Percentiles rank a stretch among this genome's conserved stretches.
These are phyloP conservation scores for Phataginus tetradactyla DNA, from an alignment of 2,797 vertebrate species.

Conservation along the genomic window DNA sequence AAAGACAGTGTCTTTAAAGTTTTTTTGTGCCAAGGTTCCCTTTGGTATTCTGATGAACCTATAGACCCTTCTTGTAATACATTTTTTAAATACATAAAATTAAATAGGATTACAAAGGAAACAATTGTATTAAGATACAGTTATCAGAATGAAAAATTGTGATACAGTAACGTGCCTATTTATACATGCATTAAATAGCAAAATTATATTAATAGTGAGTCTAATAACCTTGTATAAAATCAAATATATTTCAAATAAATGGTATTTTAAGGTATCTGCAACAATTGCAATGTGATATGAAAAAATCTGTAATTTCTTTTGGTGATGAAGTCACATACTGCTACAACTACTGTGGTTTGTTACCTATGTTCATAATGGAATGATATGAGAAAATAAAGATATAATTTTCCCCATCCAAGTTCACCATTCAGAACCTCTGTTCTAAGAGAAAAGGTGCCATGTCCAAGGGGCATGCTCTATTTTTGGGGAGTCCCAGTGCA, in stretches of 20 bases:
- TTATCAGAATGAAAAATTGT: neutral
- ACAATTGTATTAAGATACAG: neutral
- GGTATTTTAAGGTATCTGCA: neutral
- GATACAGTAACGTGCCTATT: neutral
- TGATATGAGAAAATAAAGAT: slow-evolving; percentile 21
- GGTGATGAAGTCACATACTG: neutral
- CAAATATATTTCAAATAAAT: neutral
- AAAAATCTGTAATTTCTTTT: slow-evolving; percentile 37
- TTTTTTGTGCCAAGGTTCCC: neutral
- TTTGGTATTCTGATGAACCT: slow-evolving; percentile 24
- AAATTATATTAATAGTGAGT: neutral
- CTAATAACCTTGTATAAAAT: slow-evolving; percentile 37
- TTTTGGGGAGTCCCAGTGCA: neutral
- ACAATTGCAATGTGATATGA: neutral
- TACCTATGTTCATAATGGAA: neutral
- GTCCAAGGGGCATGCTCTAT: neutral
- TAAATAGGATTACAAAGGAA: neutral
- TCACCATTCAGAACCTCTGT: neutral
- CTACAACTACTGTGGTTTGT: neutral
- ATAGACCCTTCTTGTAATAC: neutral
- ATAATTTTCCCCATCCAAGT: neutral
- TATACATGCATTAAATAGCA: neutral
- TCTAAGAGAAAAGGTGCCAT: neutral
- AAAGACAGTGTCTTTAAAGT: neutral
- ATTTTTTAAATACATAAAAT: slow-evolving; percentile 28